phyloP scores from a whole-genome alignment of 1,140 invertebrate genomes.

The Penaeus japonicus region DNA sequence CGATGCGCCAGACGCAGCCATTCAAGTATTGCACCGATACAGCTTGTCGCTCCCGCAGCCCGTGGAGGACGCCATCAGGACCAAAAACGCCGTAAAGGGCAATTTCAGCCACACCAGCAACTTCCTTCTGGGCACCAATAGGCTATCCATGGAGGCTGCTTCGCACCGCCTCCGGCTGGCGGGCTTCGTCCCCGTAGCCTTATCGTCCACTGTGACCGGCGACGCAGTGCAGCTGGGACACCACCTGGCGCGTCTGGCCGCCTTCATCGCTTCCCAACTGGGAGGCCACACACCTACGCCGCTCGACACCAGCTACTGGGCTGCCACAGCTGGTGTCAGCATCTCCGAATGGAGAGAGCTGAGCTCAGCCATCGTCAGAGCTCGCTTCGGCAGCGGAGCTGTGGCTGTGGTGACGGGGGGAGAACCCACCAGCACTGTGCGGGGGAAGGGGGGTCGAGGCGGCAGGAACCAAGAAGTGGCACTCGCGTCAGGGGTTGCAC shows the following conservation, averaged over 20 bases:
- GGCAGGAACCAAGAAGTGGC: constrained; percentile 94
- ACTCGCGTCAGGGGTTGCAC: constrained; percentile 73
- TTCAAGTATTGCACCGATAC: not conserved
- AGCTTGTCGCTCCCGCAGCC: not conserved
- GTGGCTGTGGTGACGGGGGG: constrained; percentile 74
- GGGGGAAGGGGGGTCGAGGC: constrained; percentile 74
- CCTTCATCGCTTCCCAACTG: not conserved
- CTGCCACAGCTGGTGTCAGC: not conserved
- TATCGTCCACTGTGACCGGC: not conserved
- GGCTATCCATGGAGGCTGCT: not conserved
- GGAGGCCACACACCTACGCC: not conserved
- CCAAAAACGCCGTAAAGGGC: not conserved
- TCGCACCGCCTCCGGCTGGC: not conserved
- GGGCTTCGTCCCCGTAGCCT: not conserved
- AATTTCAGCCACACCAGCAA: not conserved
- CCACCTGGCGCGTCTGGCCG: not conserved
- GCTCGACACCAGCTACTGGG: not conserved
- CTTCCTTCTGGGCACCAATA: constrained; percentile 2
- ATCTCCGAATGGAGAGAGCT: not conserved
- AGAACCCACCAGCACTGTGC: constrained; percentile 87
- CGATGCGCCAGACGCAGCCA: constrained; percentile 61
- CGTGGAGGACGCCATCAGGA: not conserved
- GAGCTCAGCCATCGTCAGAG: not conserved
- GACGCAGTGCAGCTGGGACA: not conserved
- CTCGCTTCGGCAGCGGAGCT: not conserved